phyloP scores from a whole-genome alignment of 2,797 vertebrate genomes.

The Crax fasciolata region DNA sequence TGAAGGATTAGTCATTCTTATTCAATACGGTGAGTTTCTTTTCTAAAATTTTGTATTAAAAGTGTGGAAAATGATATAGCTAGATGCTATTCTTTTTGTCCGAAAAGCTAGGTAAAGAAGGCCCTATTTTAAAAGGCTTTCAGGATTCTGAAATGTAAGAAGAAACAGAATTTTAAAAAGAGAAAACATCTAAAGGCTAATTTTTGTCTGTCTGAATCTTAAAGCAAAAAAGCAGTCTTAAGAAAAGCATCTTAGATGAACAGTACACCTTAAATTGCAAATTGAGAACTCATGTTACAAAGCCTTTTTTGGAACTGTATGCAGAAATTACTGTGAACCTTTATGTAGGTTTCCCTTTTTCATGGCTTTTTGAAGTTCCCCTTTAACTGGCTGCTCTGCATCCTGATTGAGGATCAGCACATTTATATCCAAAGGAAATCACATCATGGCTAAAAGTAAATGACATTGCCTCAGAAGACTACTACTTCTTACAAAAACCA shows the following conservation, averaged over 20 bases:
- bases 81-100: constrained; percentile 48
- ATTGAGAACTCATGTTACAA: constrained; percentile 51
- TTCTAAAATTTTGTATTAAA: constrained; percentile 25
- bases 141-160: constrained; percentile 45
- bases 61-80: neutral
- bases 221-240: constrained; percentile 58
- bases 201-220: constrained; percentile 51
- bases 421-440: constrained; percentile 73
- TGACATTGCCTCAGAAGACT: constrained; percentile 65
- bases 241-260: constrained; percentile 60
- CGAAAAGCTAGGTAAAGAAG: constrained; percentile 17
- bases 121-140: constrained; percentile 27
- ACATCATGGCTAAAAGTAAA: constrained; percentile 63
- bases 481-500: constrained; percentile 52
- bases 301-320: constrained; percentile 41
- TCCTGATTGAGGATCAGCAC: constrained; percentile 76
- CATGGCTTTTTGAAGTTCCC: constrained; percentile 68
- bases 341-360: constrained; percentile 59
- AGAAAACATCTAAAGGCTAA: constrained; percentile 69
- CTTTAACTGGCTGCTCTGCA: constrained; percentile 75
- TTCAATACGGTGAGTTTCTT: constrained; percentile 5
- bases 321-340: constrained; percentile 74
- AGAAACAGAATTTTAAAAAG: constrained; percentile 55
- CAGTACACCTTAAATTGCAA: constrained; percentile 69
- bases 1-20: constrained; percentile 40